Conservation (phyloP, 2,888 invertebrate species). For the Temnothorax rugatulus region DNA sequence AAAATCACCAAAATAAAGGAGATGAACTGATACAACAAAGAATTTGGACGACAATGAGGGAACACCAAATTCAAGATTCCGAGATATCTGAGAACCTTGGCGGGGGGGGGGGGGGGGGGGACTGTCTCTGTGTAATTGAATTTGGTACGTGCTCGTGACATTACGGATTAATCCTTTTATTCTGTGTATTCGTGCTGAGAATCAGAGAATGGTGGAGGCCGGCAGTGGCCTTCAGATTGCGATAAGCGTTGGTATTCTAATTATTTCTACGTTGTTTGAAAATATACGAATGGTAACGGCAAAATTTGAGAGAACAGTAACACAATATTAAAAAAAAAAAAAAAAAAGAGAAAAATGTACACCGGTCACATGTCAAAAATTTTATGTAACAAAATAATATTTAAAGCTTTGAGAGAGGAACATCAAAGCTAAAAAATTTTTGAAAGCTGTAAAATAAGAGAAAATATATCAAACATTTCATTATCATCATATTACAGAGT, state of each 20-base stretch:
- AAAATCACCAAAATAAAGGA: background rate
- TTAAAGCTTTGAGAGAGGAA: background rate
- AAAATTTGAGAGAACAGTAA: slow-evolving; percentile 10
- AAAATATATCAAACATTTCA: background rate
- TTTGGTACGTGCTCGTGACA: slow-evolving; percentile 43
- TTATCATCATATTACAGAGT: background rate
- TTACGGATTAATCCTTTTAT: slow-evolving; percentile 64
- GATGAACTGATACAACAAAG: background rate
- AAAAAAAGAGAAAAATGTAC: background rate
- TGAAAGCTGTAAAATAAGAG: background rate
- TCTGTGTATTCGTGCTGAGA: slow-evolving; percentile 24
- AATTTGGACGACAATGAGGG: background rate
- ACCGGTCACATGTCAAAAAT: background rate
- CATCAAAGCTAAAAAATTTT: background rate
- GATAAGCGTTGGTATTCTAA: background rate
- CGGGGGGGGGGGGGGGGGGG: background rate
- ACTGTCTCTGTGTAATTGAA: slow-evolving; percentile 56
- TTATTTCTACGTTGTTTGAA: slow-evolving; percentile 3
- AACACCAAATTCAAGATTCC: slow-evolving; percentile 36
- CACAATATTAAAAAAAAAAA: background rate
- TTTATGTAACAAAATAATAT: slow-evolving; percentile 12
- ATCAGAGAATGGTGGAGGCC: slow-evolving; percentile 14
- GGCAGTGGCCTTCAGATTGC: background rate
- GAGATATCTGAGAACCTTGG: slow-evolving; percentile 31
- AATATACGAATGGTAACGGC: background rate